Evolutionary conservation across 2,888 invertebrate species (phyloP), one percentile per base, ranked within the genome.

Genomic region (Drosophila mimica): DNA sequence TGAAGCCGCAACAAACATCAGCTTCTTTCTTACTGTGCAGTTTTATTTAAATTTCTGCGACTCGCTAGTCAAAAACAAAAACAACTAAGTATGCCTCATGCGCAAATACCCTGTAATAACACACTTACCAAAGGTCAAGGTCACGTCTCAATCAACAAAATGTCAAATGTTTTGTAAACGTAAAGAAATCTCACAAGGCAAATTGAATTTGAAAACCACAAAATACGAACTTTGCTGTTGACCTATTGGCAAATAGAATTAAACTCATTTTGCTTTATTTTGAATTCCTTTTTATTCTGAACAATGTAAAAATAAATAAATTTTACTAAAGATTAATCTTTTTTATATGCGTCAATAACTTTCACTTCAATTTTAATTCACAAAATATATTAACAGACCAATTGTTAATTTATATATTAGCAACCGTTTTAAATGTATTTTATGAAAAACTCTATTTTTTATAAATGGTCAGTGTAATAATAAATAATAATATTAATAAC

Each of bases 21-120:
- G 65, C 70, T 28, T 48, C 68, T 53, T 53, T 57, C 54, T 30
- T 30, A 28, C 56, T 56, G 54, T 69, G 69, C 74, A 58, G 53
- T 58, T 69, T 60, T 70, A 71, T 79, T 74, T 82, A 75, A 80
- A 73, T 83, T 70, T 70, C 38, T 67, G 63, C 64, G 61, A 25
- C 40, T 40, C 65, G 31, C n/a, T 57, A 64, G 71, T 65, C 76
- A 74, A 66, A 59, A 65, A 52, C 48, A 52, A 54, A 13, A 52
- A 60, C 30, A 31, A 31, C 30, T 4, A 15, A 4, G 30, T 31
- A 11, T 31, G 11, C 11, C n/a, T 4, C 4, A 2, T 28, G 30
- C 11, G 0, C 49, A 51, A 9, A 17, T 51, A 30, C 51, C 30
- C 51, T n/a, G 30, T 17, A 30, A 11, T 15, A 15, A 25, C 25